phyloP scores from a whole-genome alignment of 2,797 vertebrate species.

The Halcyon smyrnensis region DNA sequence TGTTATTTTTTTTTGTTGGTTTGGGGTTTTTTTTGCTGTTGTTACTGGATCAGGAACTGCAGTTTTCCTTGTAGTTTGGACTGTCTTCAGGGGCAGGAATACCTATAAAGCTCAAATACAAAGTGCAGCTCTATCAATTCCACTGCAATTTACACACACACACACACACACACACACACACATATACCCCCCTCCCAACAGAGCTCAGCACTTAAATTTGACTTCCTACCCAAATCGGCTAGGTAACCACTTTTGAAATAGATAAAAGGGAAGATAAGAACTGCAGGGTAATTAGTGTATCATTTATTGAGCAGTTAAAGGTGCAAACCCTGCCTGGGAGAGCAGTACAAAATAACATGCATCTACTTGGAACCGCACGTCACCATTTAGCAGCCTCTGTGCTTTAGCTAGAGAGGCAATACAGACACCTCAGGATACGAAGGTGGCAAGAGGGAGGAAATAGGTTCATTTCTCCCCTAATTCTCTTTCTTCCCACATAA shows the following conservation, averaged over 20 bases:
- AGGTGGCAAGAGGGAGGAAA: not conserved
- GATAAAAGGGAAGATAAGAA: not conserved
- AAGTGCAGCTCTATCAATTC: not conserved
- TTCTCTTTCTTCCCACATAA: not conserved
- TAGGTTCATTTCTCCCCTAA: not conserved
- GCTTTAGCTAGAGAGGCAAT: not conserved
- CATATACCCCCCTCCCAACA: not conserved
- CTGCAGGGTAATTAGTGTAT: not conserved
- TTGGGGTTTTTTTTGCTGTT: too few relatives aligned
- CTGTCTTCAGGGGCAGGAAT: not conserved
- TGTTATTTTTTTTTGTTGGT: not conserved
- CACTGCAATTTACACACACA: too few relatives aligned
- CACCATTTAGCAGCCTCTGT: not conserved
- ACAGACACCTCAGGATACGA: not conserved
- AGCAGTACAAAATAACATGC: not conserved
- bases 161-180: too few relatives aligned
- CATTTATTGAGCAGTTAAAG: not conserved
- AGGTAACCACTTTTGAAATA: not conserved
- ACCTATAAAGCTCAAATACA: not conserved
- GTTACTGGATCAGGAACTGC: not conserved
- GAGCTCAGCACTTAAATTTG: not conserved
- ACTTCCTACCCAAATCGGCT: not conserved
- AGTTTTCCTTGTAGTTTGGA: not conserved
- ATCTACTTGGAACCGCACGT: not conserved
- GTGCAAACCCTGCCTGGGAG: not conserved